phyloP scores from a whole-genome alignment of 1,140 invertebrate species.

The Ceratina japonica region DNA sequence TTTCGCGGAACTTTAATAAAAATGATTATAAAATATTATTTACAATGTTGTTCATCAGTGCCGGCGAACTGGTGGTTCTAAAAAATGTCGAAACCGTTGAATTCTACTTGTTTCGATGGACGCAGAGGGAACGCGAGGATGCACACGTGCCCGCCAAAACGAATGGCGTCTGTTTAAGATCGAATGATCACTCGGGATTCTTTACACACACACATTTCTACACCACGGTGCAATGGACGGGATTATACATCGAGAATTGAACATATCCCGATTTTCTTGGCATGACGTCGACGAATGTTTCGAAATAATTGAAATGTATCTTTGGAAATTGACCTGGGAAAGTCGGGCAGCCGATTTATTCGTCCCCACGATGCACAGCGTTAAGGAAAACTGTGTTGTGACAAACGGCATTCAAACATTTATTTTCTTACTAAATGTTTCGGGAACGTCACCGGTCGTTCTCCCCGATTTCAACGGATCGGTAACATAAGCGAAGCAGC shows the following conservation, averaged over 20 bases:
- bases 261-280: slow-evolving; percentile 2
- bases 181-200: slow-evolving; percentile 47
- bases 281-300: background rate
- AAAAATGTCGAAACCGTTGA: slow-evolving; percentile 2
- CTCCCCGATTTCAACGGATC: background rate
- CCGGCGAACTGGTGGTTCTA: slow-evolving; percentile 24
- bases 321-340: background rate
- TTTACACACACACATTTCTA: slow-evolving; percentile 29
- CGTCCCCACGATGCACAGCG: slow-evolving; percentile 14
- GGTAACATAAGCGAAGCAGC: background rate
- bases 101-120: background rate
- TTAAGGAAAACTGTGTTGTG: slow-evolving; percentile 26
- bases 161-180: slow-evolving; percentile 70
- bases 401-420: slow-evolving; percentile 43
- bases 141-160: slow-evolving; percentile 75
- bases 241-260: slow-evolving; percentile 1
- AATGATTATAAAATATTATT: slow-evolving; percentile 48
- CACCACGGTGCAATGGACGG: background rate
- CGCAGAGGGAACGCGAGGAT: slow-evolving; percentile 15
- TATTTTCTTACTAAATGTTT: background rate
- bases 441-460: background rate
- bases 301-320: background rate
- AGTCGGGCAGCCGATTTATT: background rate
- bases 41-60: slow-evolving; percentile 53
- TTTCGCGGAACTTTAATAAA: slow-evolving; percentile 36